Evolutionary conservation across 2,113 vertebrate genomes (phyloP).

Genomic region (Ammodytes dubius): DNA sequence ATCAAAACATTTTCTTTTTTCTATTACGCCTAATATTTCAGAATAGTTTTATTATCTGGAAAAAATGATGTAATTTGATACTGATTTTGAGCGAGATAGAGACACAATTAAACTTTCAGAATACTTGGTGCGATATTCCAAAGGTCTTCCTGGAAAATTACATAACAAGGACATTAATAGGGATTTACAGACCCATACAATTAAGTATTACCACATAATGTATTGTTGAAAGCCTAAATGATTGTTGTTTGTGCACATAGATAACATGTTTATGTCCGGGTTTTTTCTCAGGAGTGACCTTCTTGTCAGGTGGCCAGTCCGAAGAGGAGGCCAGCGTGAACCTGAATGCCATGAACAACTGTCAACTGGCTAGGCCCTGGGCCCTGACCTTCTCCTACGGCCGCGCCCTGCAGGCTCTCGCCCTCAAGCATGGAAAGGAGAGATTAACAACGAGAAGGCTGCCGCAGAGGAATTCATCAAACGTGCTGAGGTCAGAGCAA

Average conservation of each 20-base stretch:
- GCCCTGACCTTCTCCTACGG: constrained; percentile 98
- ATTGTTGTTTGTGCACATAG: neutral
- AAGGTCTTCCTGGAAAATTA: neutral
- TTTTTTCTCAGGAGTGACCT: constrained; percentile 90
- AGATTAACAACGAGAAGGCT: constrained; percentile 87
- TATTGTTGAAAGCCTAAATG: neutral
- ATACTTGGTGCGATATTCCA: neutral
- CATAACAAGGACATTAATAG: neutral
- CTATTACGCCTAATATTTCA: too few species aligned
- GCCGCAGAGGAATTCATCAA: constrained; percentile 95
- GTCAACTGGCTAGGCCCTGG: constrained; percentile 91
- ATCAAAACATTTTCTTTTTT: neutral
- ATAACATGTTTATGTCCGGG: neutral
- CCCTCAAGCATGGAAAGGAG: constrained; percentile 93
- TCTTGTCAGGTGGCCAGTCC: constrained; percentile 97
- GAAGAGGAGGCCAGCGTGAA: constrained; percentile 97
- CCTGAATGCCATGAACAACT: constrained; percentile 95
- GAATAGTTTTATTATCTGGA: too few species aligned
- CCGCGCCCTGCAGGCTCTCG: constrained; percentile 96
- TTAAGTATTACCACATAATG: neutral
- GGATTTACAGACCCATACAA: neutral
- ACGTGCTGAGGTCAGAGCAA: constrained; percentile 89
- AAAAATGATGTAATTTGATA: neutral
- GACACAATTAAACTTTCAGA: neutral
- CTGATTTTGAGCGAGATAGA: neutral